Evolutionary conservation across 2,888 invertebrate species (phyloP).

Genomic region (Drosophila subsilvestris): DNA sequence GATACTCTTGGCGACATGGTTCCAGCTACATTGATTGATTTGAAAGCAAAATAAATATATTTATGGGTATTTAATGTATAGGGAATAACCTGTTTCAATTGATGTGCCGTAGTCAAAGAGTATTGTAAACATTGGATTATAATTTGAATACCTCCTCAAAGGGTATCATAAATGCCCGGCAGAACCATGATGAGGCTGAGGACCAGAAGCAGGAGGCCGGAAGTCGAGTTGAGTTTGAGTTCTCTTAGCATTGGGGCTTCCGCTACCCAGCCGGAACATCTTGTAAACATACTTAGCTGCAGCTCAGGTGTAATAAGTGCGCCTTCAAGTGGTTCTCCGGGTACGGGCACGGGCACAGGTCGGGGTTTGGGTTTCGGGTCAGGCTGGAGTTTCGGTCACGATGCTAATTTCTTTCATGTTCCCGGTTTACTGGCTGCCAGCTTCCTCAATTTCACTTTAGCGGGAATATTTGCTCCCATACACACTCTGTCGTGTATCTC

Average conservation of each 20-base stretch:
- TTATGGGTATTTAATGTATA: too few species aligned
- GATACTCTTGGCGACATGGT: not conserved
- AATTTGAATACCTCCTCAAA: not conserved
- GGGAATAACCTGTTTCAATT: not conserved
- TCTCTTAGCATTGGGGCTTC: slow-evolving; percentile 8
- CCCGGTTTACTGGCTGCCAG: slow-evolving; percentile 32
- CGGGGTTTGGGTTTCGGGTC: slow-evolving; percentile 6
- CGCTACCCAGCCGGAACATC: slow-evolving; percentile 65
- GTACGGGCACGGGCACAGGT: not conserved
- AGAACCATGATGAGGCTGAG: not conserved
- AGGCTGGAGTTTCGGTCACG: slow-evolving; percentile 59
- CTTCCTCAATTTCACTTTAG: slow-evolving; percentile 29
- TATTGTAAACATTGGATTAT: not conserved
- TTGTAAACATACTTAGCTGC: slow-evolving; percentile 79
- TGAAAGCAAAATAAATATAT: too few species aligned
- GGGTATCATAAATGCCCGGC: slow-evolving; percentile 58
- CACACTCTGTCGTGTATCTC: slow-evolving; percentile 64
- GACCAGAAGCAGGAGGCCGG: slow-evolving; percentile 24
- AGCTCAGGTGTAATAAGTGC: slow-evolving; percentile 77
- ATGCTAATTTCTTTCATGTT: slow-evolving; percentile 77
- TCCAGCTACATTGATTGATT: too few species aligned
- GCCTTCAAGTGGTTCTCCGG: slow-evolving; percentile 62
- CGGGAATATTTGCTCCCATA: slow-evolving; percentile 6
- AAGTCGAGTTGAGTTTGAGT: slow-evolving; percentile 37
- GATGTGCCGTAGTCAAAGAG: too few species aligned